Base-by-base conservation (phyloP, 64 coral and sea anemone species). In the Actinia tenebrosa region DNA sequence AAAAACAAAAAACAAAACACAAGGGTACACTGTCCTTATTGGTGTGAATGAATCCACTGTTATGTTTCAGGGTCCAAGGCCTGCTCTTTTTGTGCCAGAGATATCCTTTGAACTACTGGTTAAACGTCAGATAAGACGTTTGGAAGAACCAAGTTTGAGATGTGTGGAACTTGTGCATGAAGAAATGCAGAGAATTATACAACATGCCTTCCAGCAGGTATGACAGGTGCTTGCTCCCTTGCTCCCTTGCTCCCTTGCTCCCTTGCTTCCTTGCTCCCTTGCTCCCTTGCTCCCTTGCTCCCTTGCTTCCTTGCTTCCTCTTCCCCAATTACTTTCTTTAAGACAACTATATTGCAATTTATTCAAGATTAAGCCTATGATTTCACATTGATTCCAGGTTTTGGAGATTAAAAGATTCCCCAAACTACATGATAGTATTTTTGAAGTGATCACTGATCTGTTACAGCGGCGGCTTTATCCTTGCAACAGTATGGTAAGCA, bases 141-240 rank as follows among this genome's bases (percentile, higher is more conserved):
- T 98, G 15, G 95, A 98, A 37, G 95, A 98, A 52, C 95, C 95
- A 8, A 94, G 95, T 77, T 84, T 98, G 55, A 89, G 95, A 10
- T 98, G 95, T 80, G 92, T 98, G 59, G 95, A 98, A 83, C 85
- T 98, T n/a, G 95, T 98, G 45, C 95, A 98, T 13, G 95, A 98
- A 44, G 95, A 98, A 86, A 98, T 98, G 95, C 95, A 98, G 56
- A 87, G 95, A 64, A 98, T 98, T 64, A 88, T 98, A 72, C 95
- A 98, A 72, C 95, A 94, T 56, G 91, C 95, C 22, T 98, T 98
- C 22, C 83, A 50, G 11, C 95, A 98, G 92, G 95, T 98, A 91
- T 69, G 63, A 22, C 63, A 66, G 63, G 5, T 66, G 19, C 22
- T 66, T 66, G 4, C 11, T 3, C 22, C 7, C 22, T 42, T 30